Conservation (phyloP, 2,888 invertebrate genomes). For the Acrobasis repandana region DNA sequence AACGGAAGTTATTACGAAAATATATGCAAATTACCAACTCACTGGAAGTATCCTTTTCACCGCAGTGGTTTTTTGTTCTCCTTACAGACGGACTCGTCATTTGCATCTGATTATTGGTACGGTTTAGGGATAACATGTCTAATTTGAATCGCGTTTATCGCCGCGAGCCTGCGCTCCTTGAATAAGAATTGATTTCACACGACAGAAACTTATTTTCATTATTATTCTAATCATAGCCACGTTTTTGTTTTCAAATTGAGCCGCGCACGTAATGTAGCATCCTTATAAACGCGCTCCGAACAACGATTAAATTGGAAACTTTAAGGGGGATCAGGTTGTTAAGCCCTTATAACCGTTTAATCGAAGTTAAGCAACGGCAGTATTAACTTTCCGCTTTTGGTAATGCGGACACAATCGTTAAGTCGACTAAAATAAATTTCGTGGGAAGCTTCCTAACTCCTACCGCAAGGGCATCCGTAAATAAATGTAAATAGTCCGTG, state of each 20-base stretch:
- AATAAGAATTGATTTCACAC: conserved; percentile 71
- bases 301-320: conserved; percentile 45
- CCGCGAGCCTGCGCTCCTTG: conserved; percentile 53
- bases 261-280: conserved; percentile 24
- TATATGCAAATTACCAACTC: conserved; percentile 73
- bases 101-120: conserved; percentile 75
- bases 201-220: conserved; percentile 45
- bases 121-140: conserved; percentile 71
- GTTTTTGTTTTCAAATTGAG: conserved; percentile 43
- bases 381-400: conserved; percentile 69
- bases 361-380: conserved; percentile 57
- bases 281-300: conserved; percentile 26
- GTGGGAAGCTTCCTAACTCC: conserved; percentile 69
- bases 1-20: conserved; percentile 78
- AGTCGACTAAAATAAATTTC: conserved; percentile 76
- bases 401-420: conserved; percentile 69
- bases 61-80: conserved; percentile 60
- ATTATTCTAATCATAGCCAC: conserved; percentile 51
- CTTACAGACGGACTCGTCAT: conserved; percentile 64
- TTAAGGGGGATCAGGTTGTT: conserved; percentile 47
- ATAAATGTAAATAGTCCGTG: conserved; percentile 55
- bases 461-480: conserved; percentile 45
- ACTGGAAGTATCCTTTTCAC: conserved; percentile 62
- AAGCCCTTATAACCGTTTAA: conserved; percentile 59
- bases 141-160: conserved; percentile 67